Conservation (phyloP, 2,888 invertebrate species). For the Piscicola geometra region DNA sequence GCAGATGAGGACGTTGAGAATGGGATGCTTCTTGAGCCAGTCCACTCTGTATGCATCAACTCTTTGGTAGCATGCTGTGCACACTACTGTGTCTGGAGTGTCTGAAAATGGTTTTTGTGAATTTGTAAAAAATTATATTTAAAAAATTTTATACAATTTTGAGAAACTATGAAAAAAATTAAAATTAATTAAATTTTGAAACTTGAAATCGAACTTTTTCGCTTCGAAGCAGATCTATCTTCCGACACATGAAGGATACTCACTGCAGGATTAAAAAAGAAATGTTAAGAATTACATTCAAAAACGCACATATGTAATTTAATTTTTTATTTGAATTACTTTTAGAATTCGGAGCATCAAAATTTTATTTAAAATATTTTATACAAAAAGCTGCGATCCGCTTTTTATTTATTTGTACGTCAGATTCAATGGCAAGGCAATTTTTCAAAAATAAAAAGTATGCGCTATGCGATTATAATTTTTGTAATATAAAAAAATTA, state of each 20-base stretch:
- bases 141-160: neutral
- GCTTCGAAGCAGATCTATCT: constrained; percentile 9
- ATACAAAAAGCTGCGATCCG: neutral
- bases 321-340: too few relatives aligned
- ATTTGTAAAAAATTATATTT: neutral
- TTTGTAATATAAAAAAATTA: too few relatives aligned
- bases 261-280: constrained; percentile 1
- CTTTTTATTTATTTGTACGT: neutral
- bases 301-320: neutral
- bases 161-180: neutral
- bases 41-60: constrained; percentile 30
- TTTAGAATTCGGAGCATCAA: neutral
- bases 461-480: neutral
- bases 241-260: constrained; percentile 15
- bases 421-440: neutral
- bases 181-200: neutral
- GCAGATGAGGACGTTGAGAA: constrained; percentile 26
- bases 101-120: neutral
- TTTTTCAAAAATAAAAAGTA: constrained; percentile 1
- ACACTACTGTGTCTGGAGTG: constrained; percentile 7
- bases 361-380: neutral
- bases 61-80: constrained; percentile 24
- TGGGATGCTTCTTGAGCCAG: constrained; percentile 27
- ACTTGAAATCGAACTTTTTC: neutral
- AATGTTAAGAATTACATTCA: neutral